Evolutionary conservation across 1,140 invertebrate species (phyloP), one percentile per base, ranked within the genome.

Genomic region (Pygmarrhopalites habei): DNA sequence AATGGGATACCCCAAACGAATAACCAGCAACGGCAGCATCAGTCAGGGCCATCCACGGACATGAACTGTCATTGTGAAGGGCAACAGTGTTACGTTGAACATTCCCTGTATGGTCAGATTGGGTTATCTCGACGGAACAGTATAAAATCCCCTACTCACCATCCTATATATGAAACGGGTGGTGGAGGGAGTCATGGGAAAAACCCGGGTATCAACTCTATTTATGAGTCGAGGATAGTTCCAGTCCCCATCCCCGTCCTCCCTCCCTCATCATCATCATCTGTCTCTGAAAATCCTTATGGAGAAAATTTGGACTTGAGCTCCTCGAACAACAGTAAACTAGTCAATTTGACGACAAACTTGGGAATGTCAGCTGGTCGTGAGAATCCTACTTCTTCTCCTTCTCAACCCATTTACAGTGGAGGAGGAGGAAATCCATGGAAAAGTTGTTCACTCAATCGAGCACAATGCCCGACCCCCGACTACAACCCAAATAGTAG

Each of bases 161-260:
- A 61, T 43, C 60, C 64, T 29, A 66, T 62, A 12, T 66, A 66
- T 62, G 64, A 65, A 43, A 28, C 57, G 19, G 52, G 51, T 29
- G n/a, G n/a, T n/a, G 21, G 25, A 21, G 49, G 30, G 28, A 25
- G 23, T 52, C 49, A 59, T 49, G 32, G 21, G 44, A 58, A 43
- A 49, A 43, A 35, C 29, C 23, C 41, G 17, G 23, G 25, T 44
- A n/a, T n/a, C n/a, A n/a, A n/a, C n/a, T 44, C 35, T n/a, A 58
- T 58, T 15, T 58, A 58, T 28, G 56, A 58, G 41, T 14, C 56
- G 23, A 35, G 56, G 23, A 14, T 58, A 39, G 56, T 58, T 46
- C 55, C 26, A 26, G 26, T 29, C 39, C 28, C 58, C 7, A 26
- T 23, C 15, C 7, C 17, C 19, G 41, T 49, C 51, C 21, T 46